Conservation (phyloP, 2,113 vertebrate species). For the Pomatostomus ruficeps region DNA sequence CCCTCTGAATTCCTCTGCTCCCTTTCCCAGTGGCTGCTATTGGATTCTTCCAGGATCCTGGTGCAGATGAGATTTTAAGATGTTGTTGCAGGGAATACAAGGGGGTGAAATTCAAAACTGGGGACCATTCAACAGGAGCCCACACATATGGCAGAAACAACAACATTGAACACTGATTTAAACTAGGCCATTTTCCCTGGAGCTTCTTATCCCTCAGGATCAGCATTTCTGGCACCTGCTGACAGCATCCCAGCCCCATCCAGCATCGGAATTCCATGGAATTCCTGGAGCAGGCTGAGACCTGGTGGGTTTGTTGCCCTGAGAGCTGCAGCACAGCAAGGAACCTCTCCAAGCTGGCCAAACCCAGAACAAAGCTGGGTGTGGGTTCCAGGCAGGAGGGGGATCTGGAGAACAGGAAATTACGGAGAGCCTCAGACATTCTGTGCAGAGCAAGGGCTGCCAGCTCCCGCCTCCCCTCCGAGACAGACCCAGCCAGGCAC, state of each 20-base stretch:
- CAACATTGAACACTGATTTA: not conserved
- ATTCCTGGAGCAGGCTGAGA: not conserved
- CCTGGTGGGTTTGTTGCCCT: not conserved
- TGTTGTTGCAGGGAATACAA: not conserved
- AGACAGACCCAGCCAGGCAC: not conserved
- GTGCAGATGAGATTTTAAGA: not conserved
- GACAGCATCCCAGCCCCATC: not conserved
- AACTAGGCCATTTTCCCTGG: not conserved
- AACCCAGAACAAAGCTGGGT: not conserved
- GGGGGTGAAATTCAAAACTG: not conserved
- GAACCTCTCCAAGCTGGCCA: not conserved
- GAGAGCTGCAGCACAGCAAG: not conserved
- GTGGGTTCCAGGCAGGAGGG: not conserved
- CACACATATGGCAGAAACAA: not conserved
- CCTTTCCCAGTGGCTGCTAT: not conserved
- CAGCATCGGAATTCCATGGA: not conserved
- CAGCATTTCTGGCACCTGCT: not conserved
- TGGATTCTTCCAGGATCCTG: not conserved
- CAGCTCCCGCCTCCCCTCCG: not conserved
- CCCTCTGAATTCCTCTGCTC: not conserved
- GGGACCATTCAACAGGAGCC: not conserved
- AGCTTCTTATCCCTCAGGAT: not conserved
- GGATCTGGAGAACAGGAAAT: constrained; percentile 6
- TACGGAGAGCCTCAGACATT: not conserved
- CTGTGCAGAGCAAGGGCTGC: not conserved